phyloP scores from a whole-genome alignment of 2,888 invertebrate genomes.

The Dyspetes luteomarginatus region DNA sequence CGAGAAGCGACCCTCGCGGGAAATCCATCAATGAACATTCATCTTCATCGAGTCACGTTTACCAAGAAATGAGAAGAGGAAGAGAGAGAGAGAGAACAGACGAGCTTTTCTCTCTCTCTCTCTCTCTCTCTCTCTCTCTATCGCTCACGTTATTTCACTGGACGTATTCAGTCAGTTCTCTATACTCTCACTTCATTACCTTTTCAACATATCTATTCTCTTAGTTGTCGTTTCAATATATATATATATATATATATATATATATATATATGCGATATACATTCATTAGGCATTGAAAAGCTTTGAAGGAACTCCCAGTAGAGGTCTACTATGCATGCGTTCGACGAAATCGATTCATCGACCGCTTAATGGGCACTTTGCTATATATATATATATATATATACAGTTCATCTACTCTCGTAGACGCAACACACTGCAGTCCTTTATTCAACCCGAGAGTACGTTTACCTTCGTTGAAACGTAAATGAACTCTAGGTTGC shows the following conservation, averaged over 20 bases:
- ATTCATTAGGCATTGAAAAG: constrained; percentile 39
- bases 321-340: constrained; percentile 21
- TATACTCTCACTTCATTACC: constrained; percentile 23
- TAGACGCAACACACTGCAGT: constrained; percentile 38
- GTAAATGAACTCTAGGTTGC: constrained; percentile 13
- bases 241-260: too few relatives aligned
- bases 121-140: too few relatives aligned
- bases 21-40: constrained; percentile 65
- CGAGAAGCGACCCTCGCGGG: constrained; percentile 41
- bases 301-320: background rate
- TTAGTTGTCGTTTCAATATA: constrained; percentile 32
- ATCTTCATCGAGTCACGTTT: constrained; percentile 62
- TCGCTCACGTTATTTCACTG: constrained; percentile 26
- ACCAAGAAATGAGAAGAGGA: constrained; percentile 32
- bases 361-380: constrained; percentile 47
- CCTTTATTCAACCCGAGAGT: constrained; percentile 36
- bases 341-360: constrained; percentile 59
- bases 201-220: constrained; percentile 8
- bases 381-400: background rate
- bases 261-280: too few relatives aligned
- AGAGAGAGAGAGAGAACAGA: background rate
- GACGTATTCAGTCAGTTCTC: constrained; percentile 17
- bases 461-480: constrained; percentile 9
- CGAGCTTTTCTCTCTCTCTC: constrained; percentile 2
- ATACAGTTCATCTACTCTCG: constrained; percentile 4